Evolutionary conservation across 2,113 vertebrate species (phyloP).

Genomic region (Rhabdornis inornatus): DNA sequence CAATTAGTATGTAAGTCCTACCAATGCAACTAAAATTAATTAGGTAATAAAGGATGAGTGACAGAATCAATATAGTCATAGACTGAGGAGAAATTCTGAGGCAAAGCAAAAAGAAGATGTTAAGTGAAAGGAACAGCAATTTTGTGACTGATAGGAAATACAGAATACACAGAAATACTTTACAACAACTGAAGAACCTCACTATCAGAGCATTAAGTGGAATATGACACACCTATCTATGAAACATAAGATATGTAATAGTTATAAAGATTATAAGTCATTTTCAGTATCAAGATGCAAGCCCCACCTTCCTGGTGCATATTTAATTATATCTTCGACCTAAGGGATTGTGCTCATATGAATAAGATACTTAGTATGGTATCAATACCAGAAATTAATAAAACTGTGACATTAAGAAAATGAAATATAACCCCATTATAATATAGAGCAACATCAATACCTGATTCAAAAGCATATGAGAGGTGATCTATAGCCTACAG

Average conservation of each 20-base stretch:
- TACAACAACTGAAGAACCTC: neutral
- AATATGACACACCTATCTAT: neutral
- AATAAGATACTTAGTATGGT: constrained; percentile 44
- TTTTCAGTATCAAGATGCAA: constrained; percentile 38
- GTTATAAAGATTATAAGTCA: neutral
- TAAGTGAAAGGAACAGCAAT: neutral
- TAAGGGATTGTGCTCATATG: neutral
- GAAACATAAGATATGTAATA: neutral
- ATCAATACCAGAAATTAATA: constrained; percentile 54
- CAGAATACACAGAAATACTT: neutral
- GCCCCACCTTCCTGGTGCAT: constrained; percentile 7
- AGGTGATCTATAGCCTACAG: constrained; percentile 2
- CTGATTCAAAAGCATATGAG: constrained; percentile 28
- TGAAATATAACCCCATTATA: constrained; percentile 22
- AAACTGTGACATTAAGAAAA: constrained; percentile 65
- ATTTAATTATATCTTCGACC: constrained; percentile 47
- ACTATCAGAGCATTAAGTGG: neutral
- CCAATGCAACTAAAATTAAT: neutral
- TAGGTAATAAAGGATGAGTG: constrained; percentile 12
- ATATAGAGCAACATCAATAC: constrained; percentile 47
- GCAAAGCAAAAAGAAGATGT: neutral
- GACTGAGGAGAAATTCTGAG: neutral
- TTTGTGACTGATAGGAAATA: constrained; percentile 34
- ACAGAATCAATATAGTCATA: constrained; percentile 17
- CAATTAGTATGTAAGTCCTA: neutral